Conservation (phyloP, 1,140 invertebrate genomes). For the Lordiphosa stackelbergi region DNA sequence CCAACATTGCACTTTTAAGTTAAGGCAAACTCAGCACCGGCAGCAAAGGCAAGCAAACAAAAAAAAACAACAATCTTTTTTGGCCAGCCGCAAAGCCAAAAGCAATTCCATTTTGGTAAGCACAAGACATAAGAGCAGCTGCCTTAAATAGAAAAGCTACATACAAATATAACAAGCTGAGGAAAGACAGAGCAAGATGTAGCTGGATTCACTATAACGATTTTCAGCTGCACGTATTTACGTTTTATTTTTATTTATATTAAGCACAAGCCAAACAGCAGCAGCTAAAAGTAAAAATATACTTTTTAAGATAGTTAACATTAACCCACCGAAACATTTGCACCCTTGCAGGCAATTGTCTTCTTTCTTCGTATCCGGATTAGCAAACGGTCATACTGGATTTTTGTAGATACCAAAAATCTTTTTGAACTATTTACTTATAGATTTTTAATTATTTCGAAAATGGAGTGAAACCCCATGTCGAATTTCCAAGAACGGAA, state of each 20-base stretch:
- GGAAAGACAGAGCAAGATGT: not conserved
- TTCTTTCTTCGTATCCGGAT: too few relatives aligned
- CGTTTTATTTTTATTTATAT: not conserved
- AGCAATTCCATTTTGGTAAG: constrained; percentile 50
- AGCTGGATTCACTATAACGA: constrained; percentile 12
- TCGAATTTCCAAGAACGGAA: too few relatives aligned
- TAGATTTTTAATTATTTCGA: too few relatives aligned
- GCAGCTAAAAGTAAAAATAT: too few relatives aligned
- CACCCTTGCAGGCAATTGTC: too few relatives aligned
- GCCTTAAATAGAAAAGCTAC: constrained; percentile 33
- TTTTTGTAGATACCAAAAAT: too few relatives aligned
- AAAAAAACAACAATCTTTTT: constrained; percentile 14
- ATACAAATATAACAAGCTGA: constrained; percentile 7
- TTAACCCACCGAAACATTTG: too few relatives aligned
- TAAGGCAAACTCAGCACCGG: constrained; percentile 29
- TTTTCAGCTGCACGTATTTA: constrained; percentile 39
- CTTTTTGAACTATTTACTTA: too few relatives aligned
- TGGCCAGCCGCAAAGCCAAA: constrained; percentile 37
- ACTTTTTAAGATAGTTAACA: too few relatives aligned
- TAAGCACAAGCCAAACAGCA: too few relatives aligned
- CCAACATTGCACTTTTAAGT: constrained; percentile 52
- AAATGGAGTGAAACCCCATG: too few relatives aligned
- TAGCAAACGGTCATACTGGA: too few relatives aligned
- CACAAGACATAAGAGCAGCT: constrained; percentile 14
- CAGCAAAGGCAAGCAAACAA: constrained; percentile 22